These are phyloP conservation scores for Falco cherrug DNA, from an alignment of 2,797 vertebrate species.

Conservation along the genomic window DNA sequence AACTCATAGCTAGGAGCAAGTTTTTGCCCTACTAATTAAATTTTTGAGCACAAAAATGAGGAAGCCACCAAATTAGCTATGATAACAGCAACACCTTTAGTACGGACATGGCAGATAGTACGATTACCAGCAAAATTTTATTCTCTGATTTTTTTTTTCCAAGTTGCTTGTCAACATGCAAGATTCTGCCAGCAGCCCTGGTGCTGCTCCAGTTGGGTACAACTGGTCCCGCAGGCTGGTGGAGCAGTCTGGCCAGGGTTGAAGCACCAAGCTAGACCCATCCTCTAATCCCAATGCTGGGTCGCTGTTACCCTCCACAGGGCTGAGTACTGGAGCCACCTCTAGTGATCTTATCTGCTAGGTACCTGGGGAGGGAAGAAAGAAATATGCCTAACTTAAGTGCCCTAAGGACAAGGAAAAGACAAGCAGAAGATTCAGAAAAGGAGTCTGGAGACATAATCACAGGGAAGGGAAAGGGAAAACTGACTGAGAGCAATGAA, in stretches of 20 bases:
- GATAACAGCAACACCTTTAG: not conserved
- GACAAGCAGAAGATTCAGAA: not conserved
- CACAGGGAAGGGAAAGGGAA: not conserved
- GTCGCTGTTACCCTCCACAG: not conserved
- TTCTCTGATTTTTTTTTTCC: not conserved
- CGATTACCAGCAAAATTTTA: not conserved
- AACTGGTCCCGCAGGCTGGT: not conserved
- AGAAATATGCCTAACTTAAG: not conserved
- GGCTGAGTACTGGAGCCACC: not conserved
- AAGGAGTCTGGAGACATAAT: not conserved
- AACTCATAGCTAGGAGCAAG: not conserved
- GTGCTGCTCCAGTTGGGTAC: not conserved
- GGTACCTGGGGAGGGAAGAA: not conserved
- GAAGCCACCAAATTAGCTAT: not conserved
- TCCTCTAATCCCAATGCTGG: not conserved
- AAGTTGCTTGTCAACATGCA: not conserved
- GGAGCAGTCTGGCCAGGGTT: not conserved
- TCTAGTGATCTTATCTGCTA: not conserved
- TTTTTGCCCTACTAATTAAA: not conserved
- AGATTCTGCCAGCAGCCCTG: not conserved
- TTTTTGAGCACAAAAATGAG: not conserved
- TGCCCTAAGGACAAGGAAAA: not conserved
- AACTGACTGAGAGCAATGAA: not conserved
- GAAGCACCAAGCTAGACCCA: not conserved
- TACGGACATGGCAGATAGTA: not conserved